Conservation (phyloP, 2,888 invertebrate species). For the Andrena haemorrhoa region DNA sequence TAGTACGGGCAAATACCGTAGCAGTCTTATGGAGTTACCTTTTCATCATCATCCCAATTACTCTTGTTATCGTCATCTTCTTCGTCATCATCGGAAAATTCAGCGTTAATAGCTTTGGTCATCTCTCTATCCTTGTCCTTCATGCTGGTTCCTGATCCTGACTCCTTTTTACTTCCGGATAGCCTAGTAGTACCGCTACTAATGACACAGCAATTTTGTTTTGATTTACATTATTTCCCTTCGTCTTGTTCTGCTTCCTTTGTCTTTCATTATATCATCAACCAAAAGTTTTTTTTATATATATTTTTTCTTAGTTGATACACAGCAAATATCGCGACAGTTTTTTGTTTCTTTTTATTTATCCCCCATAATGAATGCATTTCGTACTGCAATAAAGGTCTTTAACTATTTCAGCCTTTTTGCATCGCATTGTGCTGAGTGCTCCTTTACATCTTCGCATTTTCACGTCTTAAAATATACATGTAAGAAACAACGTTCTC, state of each 20-base stretch:
- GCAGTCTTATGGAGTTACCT: constrained; percentile 74
- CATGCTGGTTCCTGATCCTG: constrained; percentile 81
- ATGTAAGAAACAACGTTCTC: constrained; percentile 71
- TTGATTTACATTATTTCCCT: constrained; percentile 81
- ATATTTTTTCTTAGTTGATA: constrained; percentile 71
- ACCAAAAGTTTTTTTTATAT: constrained; percentile 66
- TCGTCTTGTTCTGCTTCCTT: constrained; percentile 74
- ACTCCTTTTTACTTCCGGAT: constrained; percentile 84
- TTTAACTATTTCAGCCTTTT: constrained; percentile 72
- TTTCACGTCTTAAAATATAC: constrained; percentile 70
- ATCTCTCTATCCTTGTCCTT: constrained; percentile 84
- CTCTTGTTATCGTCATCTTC: constrained; percentile 82
- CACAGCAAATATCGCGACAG: constrained; percentile 75
- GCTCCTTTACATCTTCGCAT: constrained; percentile 74
- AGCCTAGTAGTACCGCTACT: constrained; percentile 84
- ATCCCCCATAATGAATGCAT: constrained; percentile 74
- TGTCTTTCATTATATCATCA: constrained; percentile 76
- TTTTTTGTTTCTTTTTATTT: constrained; percentile 68
- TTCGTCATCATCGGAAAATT: constrained; percentile 83
- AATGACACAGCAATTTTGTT: constrained; percentile 83
- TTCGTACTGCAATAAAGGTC: constrained; percentile 73
- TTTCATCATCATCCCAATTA: constrained; percentile 82
- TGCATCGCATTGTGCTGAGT: constrained; percentile 73
- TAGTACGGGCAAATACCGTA: constrained; percentile 23
- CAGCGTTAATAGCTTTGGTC: constrained; percentile 83